phyloP scores from a whole-genome alignment of 2,888 invertebrate species.

The Ophion ventricosus region DNA sequence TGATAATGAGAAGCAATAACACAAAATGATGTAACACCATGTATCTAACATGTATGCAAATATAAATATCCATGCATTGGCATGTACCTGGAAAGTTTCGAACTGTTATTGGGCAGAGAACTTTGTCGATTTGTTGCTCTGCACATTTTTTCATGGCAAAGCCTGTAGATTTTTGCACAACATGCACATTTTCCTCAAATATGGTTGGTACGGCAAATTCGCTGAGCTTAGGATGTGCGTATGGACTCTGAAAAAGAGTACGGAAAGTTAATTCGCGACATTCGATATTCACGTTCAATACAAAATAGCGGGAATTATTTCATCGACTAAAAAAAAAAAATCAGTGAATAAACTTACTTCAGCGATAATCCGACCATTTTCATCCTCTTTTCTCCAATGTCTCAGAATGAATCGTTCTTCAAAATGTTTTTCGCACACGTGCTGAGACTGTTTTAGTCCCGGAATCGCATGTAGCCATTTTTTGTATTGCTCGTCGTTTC shows the following conservation, averaged over 20 bases:
- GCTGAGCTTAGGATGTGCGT: not conserved
- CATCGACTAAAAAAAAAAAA: not conserved
- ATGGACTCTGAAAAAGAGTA: not conserved
- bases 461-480: not conserved
- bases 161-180: not conserved
- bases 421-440: slow-evolving; percentile 7
- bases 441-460: slow-evolving; percentile 9
- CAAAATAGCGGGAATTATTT: not conserved
- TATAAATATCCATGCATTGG: not conserved
- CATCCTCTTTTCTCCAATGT: not conserved
- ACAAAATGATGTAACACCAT: no score
- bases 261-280: not conserved
- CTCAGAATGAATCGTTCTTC: not conserved
- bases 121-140: not conserved
- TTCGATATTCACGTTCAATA: not conserved
- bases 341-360: not conserved
- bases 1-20: no score
- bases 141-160: not conserved
- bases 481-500: not conserved
- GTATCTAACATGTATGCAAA: not conserved
- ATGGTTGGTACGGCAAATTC: not conserved
- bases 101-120: not conserved
- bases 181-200: not conserved
- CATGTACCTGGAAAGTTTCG: not conserved
- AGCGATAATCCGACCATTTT: not conserved